Base-by-base conservation (phyloP, 2,113 vertebrate species). In the Chaetodon trifascialis region DNA sequence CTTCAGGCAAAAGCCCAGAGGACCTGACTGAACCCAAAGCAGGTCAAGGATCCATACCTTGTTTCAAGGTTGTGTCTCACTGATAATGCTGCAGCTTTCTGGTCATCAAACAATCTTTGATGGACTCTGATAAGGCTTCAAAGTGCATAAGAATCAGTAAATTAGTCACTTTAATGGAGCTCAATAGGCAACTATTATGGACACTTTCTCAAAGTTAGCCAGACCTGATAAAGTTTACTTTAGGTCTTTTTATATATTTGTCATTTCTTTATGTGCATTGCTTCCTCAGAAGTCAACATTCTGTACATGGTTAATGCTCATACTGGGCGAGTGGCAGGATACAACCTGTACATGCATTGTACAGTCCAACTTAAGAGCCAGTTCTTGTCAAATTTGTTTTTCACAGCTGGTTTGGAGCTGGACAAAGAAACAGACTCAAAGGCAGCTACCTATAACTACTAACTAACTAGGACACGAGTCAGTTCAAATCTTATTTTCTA, bases 41-140 rank as follows among this genome's bases (percentile, higher is more conserved):
- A 8, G 36, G 80, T 59, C 62, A 34, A 55, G 52, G 49, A 56
- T 34, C 49, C 7, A 17, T 40, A 36, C 14, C 2, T 14, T n/a
- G 44, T 19, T 51, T 84, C 55, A 86, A 72, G 62, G 60, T 68
- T 58, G 36, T 42, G 66, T 42, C 19, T 42, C 69, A 56, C 6
- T n/a, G 16, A 42, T 71, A 25, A 23, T 4, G n/a, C 17, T 71
- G 21, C 56, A 15, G n/a, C 58, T 63, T 76, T 76, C 21, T 67
- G 36, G 17, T 60, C 46, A 63, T 81, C 44, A 23, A 15, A 62
- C 54, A 34, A 11, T 17, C 36, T 69, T 25, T 62, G 49, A 75
- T 10, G 21, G 10, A 15, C 58, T 14, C 25, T 11, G 15, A 40
- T 49, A 17, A 38, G 19, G 14, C 38, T 5, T 2, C 34, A 19